Evolutionary conservation across 2,113 vertebrate genomes (phyloP).

Genomic region (Zapus hudsonius): DNA sequence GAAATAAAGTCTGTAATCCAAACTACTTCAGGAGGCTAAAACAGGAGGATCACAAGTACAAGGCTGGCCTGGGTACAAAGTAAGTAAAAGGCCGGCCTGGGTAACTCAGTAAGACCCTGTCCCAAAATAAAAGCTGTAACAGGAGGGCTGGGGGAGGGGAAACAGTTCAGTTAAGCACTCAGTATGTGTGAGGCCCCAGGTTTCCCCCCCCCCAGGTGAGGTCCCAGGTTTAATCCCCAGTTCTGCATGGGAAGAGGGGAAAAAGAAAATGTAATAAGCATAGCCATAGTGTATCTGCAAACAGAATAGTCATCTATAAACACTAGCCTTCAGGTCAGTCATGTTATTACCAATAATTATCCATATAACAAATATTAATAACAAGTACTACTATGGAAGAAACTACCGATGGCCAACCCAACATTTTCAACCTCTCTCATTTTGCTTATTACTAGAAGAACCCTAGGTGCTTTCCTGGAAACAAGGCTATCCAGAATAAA

Average conservation of each 20-base stretch:
- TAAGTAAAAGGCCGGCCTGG: not conserved
- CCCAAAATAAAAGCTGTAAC: not conserved
- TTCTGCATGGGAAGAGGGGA: not conserved
- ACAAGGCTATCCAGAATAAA: not conserved
- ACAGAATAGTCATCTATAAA: too few species aligned
- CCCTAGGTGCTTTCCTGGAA: not conserved
- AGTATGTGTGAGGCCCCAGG: too few species aligned
- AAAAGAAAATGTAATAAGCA: constrained; percentile 3
- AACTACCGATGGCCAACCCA: not conserved
- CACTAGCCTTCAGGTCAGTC: not conserved
- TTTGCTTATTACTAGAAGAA: not conserved
- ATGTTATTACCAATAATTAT: not conserved
- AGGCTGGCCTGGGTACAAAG: not conserved
- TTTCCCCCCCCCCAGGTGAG: too few species aligned
- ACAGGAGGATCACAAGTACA: not conserved
- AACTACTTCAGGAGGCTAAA: not conserved
- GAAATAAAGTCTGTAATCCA: not conserved
- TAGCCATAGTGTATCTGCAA: not conserved
- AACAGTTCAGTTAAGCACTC: not conserved
- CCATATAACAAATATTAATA: not conserved
- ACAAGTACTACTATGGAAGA: not conserved
- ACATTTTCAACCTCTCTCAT: not conserved
- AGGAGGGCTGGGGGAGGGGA: not conserved
- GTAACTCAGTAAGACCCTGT: not conserved
- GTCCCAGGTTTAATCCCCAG: not conserved